Percentiles rank a stretch among this genome's conserved stretches.
phyloP scores from a whole-genome alignment of 2,888 invertebrate genomes.

The Drosophila cyrtoloma region DNA sequence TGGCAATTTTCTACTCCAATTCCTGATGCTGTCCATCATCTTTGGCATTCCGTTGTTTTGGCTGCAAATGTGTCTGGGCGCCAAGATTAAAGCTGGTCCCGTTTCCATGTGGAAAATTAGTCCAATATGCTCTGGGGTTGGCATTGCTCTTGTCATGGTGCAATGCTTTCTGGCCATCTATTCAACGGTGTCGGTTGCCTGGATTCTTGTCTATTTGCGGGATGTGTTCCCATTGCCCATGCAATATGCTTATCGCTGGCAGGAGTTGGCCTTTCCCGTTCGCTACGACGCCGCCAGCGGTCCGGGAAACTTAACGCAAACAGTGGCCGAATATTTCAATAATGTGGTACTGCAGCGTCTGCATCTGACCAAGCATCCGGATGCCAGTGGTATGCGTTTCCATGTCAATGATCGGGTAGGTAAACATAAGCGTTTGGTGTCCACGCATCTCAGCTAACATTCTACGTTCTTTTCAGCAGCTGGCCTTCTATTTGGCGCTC shows the following conservation, averaged over 20 bases:
- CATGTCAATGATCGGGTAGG: conserved; percentile 84
- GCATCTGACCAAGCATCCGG: conserved; percentile 83
- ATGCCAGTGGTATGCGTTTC: conserved; percentile 81
- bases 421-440: conserved; percentile 19
- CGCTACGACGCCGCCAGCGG: conserved; percentile 85
- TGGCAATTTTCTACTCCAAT: conserved; percentile 94
- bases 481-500: conserved; percentile 95
- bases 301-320: conserved; percentile 90
- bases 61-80: conserved; percentile 93
- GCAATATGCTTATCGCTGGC: conserved; percentile 70
- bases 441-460: conserved; percentile 18
- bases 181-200: conserved; percentile 94
- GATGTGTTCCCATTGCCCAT: conserved; percentile 90
- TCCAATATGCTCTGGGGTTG: conserved; percentile 95
- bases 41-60: conserved; percentile 94
- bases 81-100: conserved; percentile 93
- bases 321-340: conserved; percentile 94
- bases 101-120: conserved; percentile 97
- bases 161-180: conserved; percentile 94
- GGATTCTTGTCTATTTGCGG: conserved; percentile 95
- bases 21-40: conserved; percentile 92
- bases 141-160: conserved; percentile 91
- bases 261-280: conserved; percentile 86
- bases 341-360: conserved; percentile 90
- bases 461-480: conserved; percentile 88